Conservation (phyloP, 2,888 invertebrate genomes). For the Ganaspis brasiliensis region DNA sequence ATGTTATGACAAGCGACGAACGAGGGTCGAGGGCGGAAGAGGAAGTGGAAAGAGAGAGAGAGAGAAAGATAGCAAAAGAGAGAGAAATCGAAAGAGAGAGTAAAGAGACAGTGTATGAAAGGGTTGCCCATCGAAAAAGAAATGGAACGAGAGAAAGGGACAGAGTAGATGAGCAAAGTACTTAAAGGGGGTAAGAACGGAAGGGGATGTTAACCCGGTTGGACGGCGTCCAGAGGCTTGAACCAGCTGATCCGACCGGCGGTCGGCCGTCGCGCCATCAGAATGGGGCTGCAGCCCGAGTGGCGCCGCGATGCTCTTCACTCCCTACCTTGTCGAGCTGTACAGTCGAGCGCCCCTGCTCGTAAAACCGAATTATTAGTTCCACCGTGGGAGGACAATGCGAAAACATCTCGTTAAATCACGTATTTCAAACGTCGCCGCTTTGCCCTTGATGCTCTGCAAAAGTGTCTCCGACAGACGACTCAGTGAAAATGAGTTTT, state of each 20-base stretch:
- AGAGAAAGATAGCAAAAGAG: conserved; percentile 48
- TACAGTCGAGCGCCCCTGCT: conserved; percentile 63
- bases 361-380: conserved; percentile 78
- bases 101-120: conserved; percentile 59
- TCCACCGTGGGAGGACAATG: conserved; percentile 67
- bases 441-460: conserved; percentile 17
- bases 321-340: conserved; percentile 59
- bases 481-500: conserved; percentile 26
- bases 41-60: conserved; percentile 44
- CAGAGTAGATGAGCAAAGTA: conserved; percentile 53
- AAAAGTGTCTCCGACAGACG: conserved; percentile 26
- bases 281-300: conserved; percentile 73
- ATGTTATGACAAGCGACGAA: conserved; percentile 58
- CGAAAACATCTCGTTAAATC: conserved; percentile 77
- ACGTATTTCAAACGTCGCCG: conserved; percentile 54
- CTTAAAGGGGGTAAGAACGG: conserved; percentile 59
- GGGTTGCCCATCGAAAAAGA: conserved; percentile 49
- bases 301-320: conserved; percentile 74
- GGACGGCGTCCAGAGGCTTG: conserved; percentile 77
- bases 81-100: conserved; percentile 51
- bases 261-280: conserved; percentile 61
- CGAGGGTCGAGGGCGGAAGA: conserved; percentile 35
- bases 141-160: conserved; percentile 43
- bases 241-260: conserved; percentile 76
- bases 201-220: conserved; percentile 77